Evolutionary conservation across 1,140 invertebrate genomes (phyloP), one percentile per base, ranked within the genome.

Genomic region (Condylostylus longicornis): DNA sequence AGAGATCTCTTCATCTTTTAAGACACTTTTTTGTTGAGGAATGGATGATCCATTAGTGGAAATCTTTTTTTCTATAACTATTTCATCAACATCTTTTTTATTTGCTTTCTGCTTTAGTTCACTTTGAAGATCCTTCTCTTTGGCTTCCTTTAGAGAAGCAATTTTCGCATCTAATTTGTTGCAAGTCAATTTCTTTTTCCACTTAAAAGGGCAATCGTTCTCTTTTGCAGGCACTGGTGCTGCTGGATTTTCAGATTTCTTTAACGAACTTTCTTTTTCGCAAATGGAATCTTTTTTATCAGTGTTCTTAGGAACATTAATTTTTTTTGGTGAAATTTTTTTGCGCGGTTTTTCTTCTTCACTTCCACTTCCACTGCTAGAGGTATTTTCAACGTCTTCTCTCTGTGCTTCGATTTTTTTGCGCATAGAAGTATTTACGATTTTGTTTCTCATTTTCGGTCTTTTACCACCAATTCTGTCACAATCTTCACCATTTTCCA

Each of bases 391-490:
- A 41, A 67, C 63, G 40, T 67, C 63, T 23, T 63, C 62, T 58
- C 50, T 69, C 66, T 43, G 75, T 34, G 41, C 65, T 43, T 76
- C 74, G 0, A 75, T 56, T 27, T 67, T 71, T 35, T 67, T 69
- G 13, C 72, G 51, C 5, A 71, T 39, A 12, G 70, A 58, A 4
- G 53, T 48, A 45, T 75, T 69, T 0, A 66, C 48, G 2, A 53
- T 50, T 42, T 71, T 73, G 0, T 58, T 65, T 3, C 67, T 51
- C 30, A 71, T 54, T 35, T 66, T 71, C 42, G 66, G 63, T 9
- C 66, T 54, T 40, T 74, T 75, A 1, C 65, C 67, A 8, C 51
- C 63, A 12, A 53, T 53, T 40, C 56, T 56, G n/a, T 54, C 51
- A 51, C 64, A 67, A 49, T 43, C 66, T 13, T 45, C 44, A 4